A percentile compares a stretch with the other conserved stretches of the same genome.
phyloP scores from a whole-genome alignment of 2,113 vertebrate species.

The Cyprinus carpio region DNA sequence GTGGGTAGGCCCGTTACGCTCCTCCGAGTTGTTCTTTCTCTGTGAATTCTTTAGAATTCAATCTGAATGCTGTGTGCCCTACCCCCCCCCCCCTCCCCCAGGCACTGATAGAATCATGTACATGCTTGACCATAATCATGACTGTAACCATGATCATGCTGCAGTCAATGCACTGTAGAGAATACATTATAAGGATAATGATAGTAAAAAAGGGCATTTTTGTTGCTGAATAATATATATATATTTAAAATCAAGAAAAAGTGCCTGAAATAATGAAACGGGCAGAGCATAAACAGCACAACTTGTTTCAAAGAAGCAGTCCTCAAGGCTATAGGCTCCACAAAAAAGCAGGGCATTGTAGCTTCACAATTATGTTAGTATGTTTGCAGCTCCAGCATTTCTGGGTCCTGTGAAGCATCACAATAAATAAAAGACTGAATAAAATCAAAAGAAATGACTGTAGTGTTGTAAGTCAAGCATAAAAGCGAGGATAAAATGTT shows the following conservation, averaged over 20 bases:
- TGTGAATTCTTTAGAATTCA: slow-evolving; percentile 6
- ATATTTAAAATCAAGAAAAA: background rate
- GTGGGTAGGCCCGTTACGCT: slow-evolving; percentile 73
- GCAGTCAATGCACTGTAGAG: background rate
- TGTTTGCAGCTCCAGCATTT: background rate
- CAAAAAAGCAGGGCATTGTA: background rate
- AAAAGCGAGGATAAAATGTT: slow-evolving; percentile 48
- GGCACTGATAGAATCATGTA: background rate
- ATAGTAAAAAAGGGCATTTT: background rate
- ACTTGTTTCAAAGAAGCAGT: background rate
- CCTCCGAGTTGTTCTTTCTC: slow-evolving; percentile 64
- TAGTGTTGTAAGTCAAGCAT: slow-evolving; percentile 49
- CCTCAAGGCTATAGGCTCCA: background rate
- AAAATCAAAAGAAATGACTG: slow-evolving; percentile 49
- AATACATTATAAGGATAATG: background rate
- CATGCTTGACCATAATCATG: slow-evolving; percentile 2
- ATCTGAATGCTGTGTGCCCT: background rate
- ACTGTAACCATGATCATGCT: background rate
- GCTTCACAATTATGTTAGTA: background rate
- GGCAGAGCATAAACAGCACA: background rate
- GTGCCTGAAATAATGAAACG: background rate
- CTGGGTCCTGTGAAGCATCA: background rate
- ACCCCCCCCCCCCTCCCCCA: background rate
- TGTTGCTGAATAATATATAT: background rate
- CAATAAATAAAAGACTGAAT: slow-evolving; percentile 33